phyloP scores from a whole-genome alignment of 2,888 invertebrate species.

The Emmelina monodactyla region DNA sequence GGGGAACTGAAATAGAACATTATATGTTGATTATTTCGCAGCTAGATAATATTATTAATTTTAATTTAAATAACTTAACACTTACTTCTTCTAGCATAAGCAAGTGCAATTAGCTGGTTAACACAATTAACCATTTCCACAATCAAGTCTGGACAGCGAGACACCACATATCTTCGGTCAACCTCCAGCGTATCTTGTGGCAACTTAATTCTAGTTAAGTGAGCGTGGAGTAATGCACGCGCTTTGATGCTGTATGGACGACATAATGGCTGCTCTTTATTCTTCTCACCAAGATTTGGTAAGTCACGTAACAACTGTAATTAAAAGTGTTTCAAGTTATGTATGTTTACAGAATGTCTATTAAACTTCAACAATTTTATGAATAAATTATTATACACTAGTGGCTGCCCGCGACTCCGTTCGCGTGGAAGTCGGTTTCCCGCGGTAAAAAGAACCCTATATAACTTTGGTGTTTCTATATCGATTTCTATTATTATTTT shows the following conservation, averaged over 20 bases:
- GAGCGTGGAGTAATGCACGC: slow-evolving; percentile 93
- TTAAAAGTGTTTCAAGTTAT: too few relatives aligned
- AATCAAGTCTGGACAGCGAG: slow-evolving; percentile 92
- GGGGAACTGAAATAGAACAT: slow-evolving; percentile 68
- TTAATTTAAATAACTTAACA: slow-evolving; percentile 15
- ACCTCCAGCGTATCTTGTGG: slow-evolving; percentile 82
- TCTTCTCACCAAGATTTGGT: slow-evolving; percentile 93
- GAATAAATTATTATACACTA: too few relatives aligned
- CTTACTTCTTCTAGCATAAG: slow-evolving; percentile 88
- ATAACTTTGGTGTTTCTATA: too few relatives aligned
- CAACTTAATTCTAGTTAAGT: slow-evolving; percentile 84
- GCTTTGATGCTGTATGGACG: slow-evolving; percentile 92
- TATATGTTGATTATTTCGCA: not conserved
- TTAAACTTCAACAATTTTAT: too few relatives aligned
- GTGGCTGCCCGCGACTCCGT: too few relatives aligned
- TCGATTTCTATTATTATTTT: too few relatives aligned
- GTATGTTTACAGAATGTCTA: too few relatives aligned
- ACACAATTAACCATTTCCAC: slow-evolving; percentile 98
- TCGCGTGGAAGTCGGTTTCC: too few relatives aligned
- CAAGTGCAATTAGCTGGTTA: slow-evolving; percentile 90
- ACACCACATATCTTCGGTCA: slow-evolving; percentile 84
- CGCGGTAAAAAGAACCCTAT: too few relatives aligned
- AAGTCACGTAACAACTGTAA: slow-evolving; percentile 88
- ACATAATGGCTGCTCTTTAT: slow-evolving; percentile 93
- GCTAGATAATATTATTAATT: not conserved